Base-by-base conservation (phyloP, 1,140 invertebrate genomes). In the Cecropterus lyciades region DNA sequence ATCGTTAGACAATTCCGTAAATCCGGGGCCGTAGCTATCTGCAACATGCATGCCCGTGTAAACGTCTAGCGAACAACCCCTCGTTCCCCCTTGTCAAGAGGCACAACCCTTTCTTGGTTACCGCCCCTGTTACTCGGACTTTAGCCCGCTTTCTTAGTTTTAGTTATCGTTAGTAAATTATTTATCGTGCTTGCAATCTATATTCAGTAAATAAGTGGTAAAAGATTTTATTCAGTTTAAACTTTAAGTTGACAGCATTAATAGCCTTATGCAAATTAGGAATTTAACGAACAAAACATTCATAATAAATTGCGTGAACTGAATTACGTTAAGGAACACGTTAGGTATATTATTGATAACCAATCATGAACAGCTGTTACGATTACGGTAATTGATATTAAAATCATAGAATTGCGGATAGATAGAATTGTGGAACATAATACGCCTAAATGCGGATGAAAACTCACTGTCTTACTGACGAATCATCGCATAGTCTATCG, bases 41-140 rank as follows among this genome's bases (percentile, higher is more conserved):
- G 48, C 24, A 51, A 30, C 48, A 51, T 51, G 48, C 48, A 51
- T 51, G 40, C 40, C 40, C 76, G 81, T 87, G 85, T 84, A 86
- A 87, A 87, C 82, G 78, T 82, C 70, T 20, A 79, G 67, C 56
- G 59, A 66, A 75, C 75, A 66, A 57, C 52, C 66, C 67, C 75
- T 85, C 77, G 77, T 87, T 89, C 83, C 75, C 70, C 53, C 75
- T 75, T 87, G 84, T 89, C 83, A 81, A 73, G 73, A 69, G 75
- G 77, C 65, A 81, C 80, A 80, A 78, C 82, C 82, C 79, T 80
- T 86, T 86, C 83, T 82, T 78, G 75, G 83, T 85, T 81, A 82
- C 71, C 69, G 65, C 51, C 30, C 51, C 51, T 17, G 30, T n/a
- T 55, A 27, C 14, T 40, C 15, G 33, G 16, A 40, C 51, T n/a